Evolutionary conservation across 2,888 invertebrate genomes (phyloP), one percentile per base, ranked within the genome.

Genomic region (Anagyrus pseudococci): DNA sequence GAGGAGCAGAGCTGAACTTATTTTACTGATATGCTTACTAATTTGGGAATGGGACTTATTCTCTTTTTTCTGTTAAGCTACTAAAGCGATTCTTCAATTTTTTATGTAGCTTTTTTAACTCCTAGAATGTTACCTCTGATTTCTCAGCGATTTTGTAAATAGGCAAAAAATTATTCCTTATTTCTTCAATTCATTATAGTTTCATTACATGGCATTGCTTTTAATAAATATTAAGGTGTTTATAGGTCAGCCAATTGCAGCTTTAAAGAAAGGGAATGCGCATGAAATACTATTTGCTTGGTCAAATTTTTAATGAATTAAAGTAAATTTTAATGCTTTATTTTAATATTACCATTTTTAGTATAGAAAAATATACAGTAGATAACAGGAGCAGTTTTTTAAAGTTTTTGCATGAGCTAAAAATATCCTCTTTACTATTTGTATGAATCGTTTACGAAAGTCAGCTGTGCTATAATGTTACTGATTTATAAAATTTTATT

Each of bases 1-100:
- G 80, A 76, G 76, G 77, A 76, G 74, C 74, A 70, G 71, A 68
- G 74, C 75, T 76, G 71, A 74, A 68, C 67, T 59, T 69, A 37
- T 58, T 65, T 72, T 70, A 71, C 61, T 67, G 67, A 69, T 52
- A 69, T 68, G 67, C 66, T 70, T 67, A 67, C 64, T 69, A 68
- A 66, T 69, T 54, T 64, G 47, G 52, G 57, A 66, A 58, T 55
- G 52, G 50, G 60, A 52, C 44, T 62, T 43, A 53, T 25, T 62
- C 47, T 61, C 26, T 60, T n/a, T 50, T 23, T 54, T 41, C 48
- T 26, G 62, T 50, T 56, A 48, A n/a, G 54, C 3, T 7, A 55
- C 40, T 54, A 58, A 55, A 52, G 22, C 47, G 33, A 37, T 20
- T 57, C 25, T 60, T 58, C 40, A 53, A 44, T 54, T 62, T 8